Evolutionary conservation across 1,140 invertebrate species (phyloP).

Genomic region (Sitophilus oryzae): DNA sequence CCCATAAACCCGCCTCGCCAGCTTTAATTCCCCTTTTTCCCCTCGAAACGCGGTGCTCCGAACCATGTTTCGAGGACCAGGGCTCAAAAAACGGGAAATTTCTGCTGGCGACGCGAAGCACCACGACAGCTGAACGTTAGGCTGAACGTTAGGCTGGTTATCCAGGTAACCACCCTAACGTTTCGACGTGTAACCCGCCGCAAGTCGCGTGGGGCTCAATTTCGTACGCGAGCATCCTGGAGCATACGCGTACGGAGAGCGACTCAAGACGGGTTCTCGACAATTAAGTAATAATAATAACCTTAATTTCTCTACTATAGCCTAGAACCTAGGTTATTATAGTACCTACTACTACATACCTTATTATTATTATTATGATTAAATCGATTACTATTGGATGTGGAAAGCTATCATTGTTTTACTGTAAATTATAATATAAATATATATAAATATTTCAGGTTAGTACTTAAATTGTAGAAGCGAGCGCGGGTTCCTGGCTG

Average conservation of each 20-base stretch:
- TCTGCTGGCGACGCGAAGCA: no score
- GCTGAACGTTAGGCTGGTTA: slow-evolving; percentile 31
- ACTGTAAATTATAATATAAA: slow-evolving; percentile 13
- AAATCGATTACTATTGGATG: slow-evolving; percentile 7
- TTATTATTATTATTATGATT: neutral
- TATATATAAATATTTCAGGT: slow-evolving; percentile 1
- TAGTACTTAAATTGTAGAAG: slow-evolving; percentile 7
- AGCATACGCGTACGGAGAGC: slow-evolving; percentile 29
- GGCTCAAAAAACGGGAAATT: no score
- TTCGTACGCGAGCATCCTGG: slow-evolving; percentile 40
- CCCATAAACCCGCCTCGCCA: no score
- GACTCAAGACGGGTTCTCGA: slow-evolving; percentile 31
- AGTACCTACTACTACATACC: neutral
- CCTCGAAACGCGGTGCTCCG: no score
- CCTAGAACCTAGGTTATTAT: neutral
- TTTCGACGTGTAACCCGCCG: slow-evolving; percentile 35
- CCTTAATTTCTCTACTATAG: neutral
- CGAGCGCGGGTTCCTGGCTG: neutral
- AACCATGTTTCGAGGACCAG: no score
- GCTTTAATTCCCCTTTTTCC: no score
- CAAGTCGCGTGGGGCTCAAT: slow-evolving; percentile 42
- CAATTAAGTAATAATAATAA: neutral
- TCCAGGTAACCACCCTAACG: slow-evolving; percentile 40
- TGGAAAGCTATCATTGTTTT: slow-evolving; percentile 13
- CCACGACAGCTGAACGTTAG: no score